Evolutionary conservation across 1,140 invertebrate genomes (phyloP), one percentile per base, ranked within the genome.

Genomic region (Chironomus striatipennis): DNA sequence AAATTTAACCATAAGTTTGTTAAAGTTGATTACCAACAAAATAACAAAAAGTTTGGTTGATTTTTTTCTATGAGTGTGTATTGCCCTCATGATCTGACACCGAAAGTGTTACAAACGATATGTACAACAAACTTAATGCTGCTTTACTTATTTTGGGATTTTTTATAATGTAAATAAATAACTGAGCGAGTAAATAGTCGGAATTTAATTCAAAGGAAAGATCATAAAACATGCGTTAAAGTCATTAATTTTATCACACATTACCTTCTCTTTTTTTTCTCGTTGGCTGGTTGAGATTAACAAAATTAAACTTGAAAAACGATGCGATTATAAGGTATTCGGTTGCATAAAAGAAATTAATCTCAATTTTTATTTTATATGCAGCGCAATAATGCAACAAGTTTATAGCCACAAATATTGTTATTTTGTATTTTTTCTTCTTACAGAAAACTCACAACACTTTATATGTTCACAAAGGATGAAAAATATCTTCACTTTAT

Each of bases 191-290:
- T 57, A 57, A 57, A 57, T n/a, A 57, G 12, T n/a, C 47, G 17
- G 65, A 70, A 70, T 70, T 70, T 20, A 20, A 18, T 6, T 70
- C 24, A 20, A 10, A 18, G 18, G 7, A 18, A 18, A 21, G 65
- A 70, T 70, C 65, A 70, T 70, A 70, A 70, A 70, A 70, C 65
- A 70, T 17, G 65, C 65, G 65, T 21, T 70, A 21, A 70, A 70
- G 65, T 18, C 65, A 70, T 70, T 70, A 70, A 70, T 70, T 70
- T 70, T 70, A 70, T 20, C 17, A 20, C 65, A 70, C 17, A 20
- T 70, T 70, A 70, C 65, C 65, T 70, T 70, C 18, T 70, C 18
- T 70, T 20, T 2, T 65, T 20, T 17, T 4, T 17, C 64, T 20
- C 64, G 10, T 18, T 9, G 4, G 20, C 17, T 20, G 4, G 47